Conservation (phyloP, 2,797 vertebrate species). For the Oryzias sinensis region DNA sequence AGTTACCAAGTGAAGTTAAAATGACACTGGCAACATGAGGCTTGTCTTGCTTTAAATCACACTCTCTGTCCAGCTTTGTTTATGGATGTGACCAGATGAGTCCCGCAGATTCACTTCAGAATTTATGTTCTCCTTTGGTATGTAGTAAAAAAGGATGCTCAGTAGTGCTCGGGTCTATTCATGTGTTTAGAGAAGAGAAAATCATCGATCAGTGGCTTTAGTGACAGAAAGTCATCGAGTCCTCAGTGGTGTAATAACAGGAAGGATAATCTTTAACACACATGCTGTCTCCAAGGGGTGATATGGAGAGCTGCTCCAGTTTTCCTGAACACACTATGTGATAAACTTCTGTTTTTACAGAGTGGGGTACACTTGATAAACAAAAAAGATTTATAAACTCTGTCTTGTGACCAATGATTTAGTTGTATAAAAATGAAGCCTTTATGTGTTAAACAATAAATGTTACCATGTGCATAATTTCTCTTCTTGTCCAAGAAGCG, state of each 20-base stretch:
- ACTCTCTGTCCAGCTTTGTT: constrained; percentile 2
- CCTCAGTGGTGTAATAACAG: constrained; percentile 54
- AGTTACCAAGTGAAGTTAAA: constrained; percentile 36
- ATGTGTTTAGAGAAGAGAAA: constrained; percentile 43
- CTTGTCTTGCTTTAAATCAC: constrained; percentile 15
- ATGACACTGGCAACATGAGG: background rate
- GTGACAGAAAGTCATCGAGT: constrained; percentile 47
- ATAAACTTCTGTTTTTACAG: constrained; percentile 63
- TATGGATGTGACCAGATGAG: constrained; percentile 5
- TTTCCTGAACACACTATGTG: constrained; percentile 62
- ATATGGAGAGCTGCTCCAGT: constrained; percentile 74
- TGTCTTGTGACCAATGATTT: constrained; percentile 13
- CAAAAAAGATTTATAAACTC: constrained; percentile 30
- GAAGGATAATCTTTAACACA: constrained; percentile 74
- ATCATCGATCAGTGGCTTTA: constrained; percentile 61
- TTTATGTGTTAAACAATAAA: background rate
- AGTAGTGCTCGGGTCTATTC: constrained; percentile 13
- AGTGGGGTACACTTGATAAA: constrained; percentile 42
- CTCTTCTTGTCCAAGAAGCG: constrained; percentile 12
- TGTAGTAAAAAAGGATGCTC: constrained; percentile 14
- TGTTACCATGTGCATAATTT: background rate
- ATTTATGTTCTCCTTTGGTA: constrained; percentile 4
- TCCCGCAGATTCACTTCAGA: background rate
- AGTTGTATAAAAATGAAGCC: background rate
- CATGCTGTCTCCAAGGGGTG: constrained; percentile 69